Evolutionary conservation across 2,113 vertebrate species (phyloP).

Genomic region (Epinephelus cyanopodus): DNA sequence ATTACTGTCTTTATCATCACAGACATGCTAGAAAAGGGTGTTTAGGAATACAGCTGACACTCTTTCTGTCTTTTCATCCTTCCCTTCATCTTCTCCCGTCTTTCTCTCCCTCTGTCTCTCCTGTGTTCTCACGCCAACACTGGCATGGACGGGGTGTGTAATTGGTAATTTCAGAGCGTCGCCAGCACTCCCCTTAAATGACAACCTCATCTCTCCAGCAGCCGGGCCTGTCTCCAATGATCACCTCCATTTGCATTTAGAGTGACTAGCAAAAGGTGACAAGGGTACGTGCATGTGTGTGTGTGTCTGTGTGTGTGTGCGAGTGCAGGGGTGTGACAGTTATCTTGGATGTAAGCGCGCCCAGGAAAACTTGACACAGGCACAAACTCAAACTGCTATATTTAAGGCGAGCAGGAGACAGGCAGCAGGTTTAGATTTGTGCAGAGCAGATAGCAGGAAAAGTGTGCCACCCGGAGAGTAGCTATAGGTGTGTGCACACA

Average conservation of each 20-base stretch:
- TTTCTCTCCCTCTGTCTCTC: constrained; percentile 7
- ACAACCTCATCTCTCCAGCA: constrained; percentile 85
- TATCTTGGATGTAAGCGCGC: constrained; percentile 33
- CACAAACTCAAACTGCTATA: constrained; percentile 12
- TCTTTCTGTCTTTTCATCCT: constrained; percentile 27
- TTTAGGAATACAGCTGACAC: constrained; percentile 16
- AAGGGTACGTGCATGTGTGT: constrained; percentile 3
- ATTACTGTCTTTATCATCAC: constrained; percentile 10
- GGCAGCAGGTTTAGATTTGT: constrained; percentile 46
- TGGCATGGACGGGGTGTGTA: constrained; percentile 70
- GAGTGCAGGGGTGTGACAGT: constrained; percentile 12
- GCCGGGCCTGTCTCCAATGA: constrained; percentile 74
- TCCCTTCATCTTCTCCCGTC: background rate
- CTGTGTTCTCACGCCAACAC: constrained; percentile 23
- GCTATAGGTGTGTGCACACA: constrained; percentile 24
- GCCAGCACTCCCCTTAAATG: constrained; percentile 79
- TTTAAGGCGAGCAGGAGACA: constrained; percentile 32
- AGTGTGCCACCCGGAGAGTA: constrained; percentile 14
- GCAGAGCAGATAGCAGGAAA: constrained; percentile 29
- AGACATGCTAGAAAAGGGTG: constrained; percentile 16
- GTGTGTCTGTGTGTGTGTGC: constrained; percentile 21
- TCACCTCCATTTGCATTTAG: constrained; percentile 83
- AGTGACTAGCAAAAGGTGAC: constrained; percentile 77
- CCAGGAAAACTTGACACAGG: constrained; percentile 39
- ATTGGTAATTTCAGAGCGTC: constrained; percentile 86